phyloP scores from a whole-genome alignment of 1,140 invertebrate species.

The Platyscapa corneri region DNA sequence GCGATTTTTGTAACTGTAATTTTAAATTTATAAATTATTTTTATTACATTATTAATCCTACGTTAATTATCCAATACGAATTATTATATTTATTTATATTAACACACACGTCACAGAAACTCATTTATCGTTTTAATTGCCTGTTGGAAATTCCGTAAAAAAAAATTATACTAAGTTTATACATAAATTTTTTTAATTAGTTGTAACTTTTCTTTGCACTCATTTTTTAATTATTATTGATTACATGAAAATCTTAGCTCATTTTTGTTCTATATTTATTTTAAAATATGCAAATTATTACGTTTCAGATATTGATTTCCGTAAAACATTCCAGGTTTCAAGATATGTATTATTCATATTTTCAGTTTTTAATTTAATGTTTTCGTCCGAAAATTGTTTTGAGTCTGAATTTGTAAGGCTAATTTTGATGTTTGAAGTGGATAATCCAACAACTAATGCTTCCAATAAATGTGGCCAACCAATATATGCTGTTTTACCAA shows the following conservation, averaged over 20 bases:
- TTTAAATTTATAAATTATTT: not conserved
- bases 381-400: conserved; percentile 40
- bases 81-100: not conserved
- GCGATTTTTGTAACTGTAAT: conserved; percentile 77
- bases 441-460: conserved; percentile 70
- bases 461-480: conserved; percentile 93
- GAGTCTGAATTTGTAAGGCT: conserved; percentile 24
- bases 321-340: conserved; percentile 45
- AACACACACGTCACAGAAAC: no score
- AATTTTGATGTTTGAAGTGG: conserved; percentile 54
- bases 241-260: no score
- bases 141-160: no score
- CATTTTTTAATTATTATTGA: no score
- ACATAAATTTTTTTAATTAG: no score
- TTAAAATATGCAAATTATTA: conserved; percentile 38
- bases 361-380: conserved; percentile 48
- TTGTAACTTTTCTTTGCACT: no score
- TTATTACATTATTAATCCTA: not conserved
- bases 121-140: no score
- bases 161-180: no score
- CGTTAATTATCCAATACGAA: not conserved
- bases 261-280: no score
- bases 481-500: conserved; percentile 86
- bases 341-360: conserved; percentile 40
- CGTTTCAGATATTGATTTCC: conserved; percentile 58